Evolutionary conservation across 2,888 invertebrate species (phyloP).

Genomic region (Trachelus tabidus): DNA sequence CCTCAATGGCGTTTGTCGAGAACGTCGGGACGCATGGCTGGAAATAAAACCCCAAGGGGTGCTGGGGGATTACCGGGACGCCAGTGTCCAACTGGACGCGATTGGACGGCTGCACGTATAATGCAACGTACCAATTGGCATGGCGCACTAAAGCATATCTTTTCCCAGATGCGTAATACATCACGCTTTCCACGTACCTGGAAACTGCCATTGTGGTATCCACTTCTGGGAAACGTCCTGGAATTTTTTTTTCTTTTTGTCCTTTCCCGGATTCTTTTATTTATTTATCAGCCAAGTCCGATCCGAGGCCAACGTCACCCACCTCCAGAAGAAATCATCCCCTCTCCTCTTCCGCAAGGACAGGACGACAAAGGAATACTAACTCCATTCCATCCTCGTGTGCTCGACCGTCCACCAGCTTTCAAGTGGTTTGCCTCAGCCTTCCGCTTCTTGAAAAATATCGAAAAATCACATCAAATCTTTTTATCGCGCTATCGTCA

Average conservation of each 20-base stretch:
- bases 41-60: neutral
- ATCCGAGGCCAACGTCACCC: neutral
- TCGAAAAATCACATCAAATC: neutral
- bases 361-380: conserved; percentile 19
- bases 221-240: neutral
- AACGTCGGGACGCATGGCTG: neutral
- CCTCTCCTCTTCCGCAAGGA: conserved; percentile 4
- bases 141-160: neutral
- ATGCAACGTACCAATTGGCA: neutral
- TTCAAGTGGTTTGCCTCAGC: conserved; percentile 35
- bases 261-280: conserved; percentile 15
- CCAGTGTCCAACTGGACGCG: neutral
- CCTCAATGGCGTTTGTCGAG: neutral
- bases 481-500: neutral
- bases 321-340: neutral
- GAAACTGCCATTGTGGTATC: neutral
- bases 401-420: conserved; percentile 27
- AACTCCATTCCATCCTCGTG: conserved; percentile 25
- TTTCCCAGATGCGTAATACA: neutral
- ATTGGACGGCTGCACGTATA: neutral
- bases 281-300: conserved; percentile 25
- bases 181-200: neutral
- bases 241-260: neutral
- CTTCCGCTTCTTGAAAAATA: neutral
- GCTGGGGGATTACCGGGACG: neutral